Base-by-base conservation (phyloP, 2,113 vertebrate species). In the Pomatorhinus ruficollis region DNA sequence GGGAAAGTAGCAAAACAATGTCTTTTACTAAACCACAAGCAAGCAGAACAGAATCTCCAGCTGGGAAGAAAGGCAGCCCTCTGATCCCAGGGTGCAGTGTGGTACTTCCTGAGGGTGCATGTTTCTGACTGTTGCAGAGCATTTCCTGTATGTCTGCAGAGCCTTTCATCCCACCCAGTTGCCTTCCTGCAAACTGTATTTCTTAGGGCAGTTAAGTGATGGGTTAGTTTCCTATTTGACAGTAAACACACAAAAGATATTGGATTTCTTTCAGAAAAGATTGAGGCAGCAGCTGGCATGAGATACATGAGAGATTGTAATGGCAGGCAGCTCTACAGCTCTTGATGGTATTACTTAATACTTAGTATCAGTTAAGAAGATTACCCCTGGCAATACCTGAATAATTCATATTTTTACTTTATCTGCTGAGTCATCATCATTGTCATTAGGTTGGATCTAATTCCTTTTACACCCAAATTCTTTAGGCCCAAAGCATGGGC, bases 1-100 rank as follows among this genome's bases (percentile, higher is more conserved):
- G 56, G 33, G 27, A 87, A 89, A 80, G 50, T 10, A 83, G 89
- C 14, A 83, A 84, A 96, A 92, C 83, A 89, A 37, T 78, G 53
- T 53, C 15, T 74, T 94, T 92, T 75, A 61, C 63, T 68, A 89
- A 94, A 93, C 93, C 90, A 45, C 95, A 96, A 61, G 76, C 85
- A 90, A 93, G 45, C 52, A 91, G 39, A 92, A 88, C 35, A 86
- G 52, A 92, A 71, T 52, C 25, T 66, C n/a, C 18, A 60, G 17
- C 64, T 86, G 83, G 83, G 88, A 91, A 89, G 49, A 90, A 89
- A 66, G 9, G 18, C 47, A 90, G 28, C 24, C 44, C 33, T 92
- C 79, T 93, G 76, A 83, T 90, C 79, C 60, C 64, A 91, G 63
- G 64, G 52, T 77, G 25, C 52, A 83, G 71, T 30, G 28, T 31